These are phyloP conservation scores for Tragulus kanchil DNA, from an alignment of 2,113 vertebrate species.

Conservation along the genomic window DNA sequence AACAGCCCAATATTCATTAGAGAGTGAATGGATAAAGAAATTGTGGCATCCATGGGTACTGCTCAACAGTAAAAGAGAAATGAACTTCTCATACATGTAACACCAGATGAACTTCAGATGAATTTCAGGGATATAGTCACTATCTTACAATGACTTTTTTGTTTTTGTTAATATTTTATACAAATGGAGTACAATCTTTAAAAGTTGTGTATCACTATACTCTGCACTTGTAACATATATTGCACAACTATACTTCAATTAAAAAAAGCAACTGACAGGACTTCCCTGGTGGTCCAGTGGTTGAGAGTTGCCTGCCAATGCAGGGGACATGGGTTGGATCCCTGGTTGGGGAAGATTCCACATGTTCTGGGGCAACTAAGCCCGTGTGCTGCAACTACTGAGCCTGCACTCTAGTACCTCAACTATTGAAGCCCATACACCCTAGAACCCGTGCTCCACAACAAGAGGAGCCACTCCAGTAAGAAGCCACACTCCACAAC, in stretches of 20 bases:
- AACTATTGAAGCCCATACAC: not conserved
- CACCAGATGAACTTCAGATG: not conserved
- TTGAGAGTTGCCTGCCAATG: not conserved
- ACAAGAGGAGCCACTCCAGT: not conserved
- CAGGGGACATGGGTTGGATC: not conserved
- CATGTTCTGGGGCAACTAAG: not conserved
- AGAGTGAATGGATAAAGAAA: not conserved
- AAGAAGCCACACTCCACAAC: not conserved
- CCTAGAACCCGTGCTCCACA: accelerated
- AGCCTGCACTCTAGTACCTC: not conserved
- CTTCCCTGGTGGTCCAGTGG: not conserved
- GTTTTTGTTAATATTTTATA: not conserved
- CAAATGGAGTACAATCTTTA: not conserved
- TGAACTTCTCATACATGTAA: not conserved
- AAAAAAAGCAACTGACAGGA: not conserved
- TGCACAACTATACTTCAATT: not conserved
- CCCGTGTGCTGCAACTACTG: accelerated
- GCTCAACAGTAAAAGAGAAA: not conserved
- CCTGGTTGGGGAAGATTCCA: not conserved
- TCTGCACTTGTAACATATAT: not conserved
- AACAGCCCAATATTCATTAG: not conserved
- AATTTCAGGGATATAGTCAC: not conserved
- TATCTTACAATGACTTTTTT: not conserved
- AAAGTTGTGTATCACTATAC: not conserved
- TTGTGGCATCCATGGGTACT: not conserved